Conservation (phyloP, 2,888 invertebrate species). For the Pterostichus niger region DNA sequence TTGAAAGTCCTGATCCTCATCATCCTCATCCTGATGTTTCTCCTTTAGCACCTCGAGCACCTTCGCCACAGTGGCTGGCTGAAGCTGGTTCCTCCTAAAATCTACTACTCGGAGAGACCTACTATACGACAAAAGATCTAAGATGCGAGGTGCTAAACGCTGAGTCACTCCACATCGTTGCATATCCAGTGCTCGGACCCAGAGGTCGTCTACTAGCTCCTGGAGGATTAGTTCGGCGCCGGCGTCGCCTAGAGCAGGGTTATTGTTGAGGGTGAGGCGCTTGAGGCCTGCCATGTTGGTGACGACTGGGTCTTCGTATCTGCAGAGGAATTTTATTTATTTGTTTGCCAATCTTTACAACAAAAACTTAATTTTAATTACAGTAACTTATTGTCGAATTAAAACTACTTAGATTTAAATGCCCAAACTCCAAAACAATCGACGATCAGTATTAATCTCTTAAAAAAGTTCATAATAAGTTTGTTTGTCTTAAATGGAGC, state of each 20-base stretch:
- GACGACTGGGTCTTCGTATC: constrained; percentile 86
- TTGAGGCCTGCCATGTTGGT: constrained; percentile 86
- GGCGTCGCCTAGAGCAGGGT: constrained; percentile 83
- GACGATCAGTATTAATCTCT: too few relatives aligned
- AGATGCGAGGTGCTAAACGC: constrained; percentile 79
- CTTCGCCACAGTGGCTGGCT: constrained; percentile 72
- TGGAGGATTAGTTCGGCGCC: constrained; percentile 83
- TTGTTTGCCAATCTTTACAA: too few relatives aligned
- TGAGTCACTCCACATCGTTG: constrained; percentile 88
- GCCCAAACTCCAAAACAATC: too few relatives aligned
- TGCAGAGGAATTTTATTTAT: too few relatives aligned
- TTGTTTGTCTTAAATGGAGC: too few relatives aligned
- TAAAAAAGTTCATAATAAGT: too few relatives aligned
- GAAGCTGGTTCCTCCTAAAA: constrained; percentile 80
- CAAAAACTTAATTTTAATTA: too few relatives aligned
- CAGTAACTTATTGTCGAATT: too few relatives aligned
- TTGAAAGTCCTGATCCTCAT: constrained; percentile 71
- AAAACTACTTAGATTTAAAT: too few relatives aligned
- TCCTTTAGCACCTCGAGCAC: constrained; percentile 73
- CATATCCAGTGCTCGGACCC: constrained; percentile 89
- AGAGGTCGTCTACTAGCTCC: constrained; percentile 87
- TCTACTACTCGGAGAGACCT: constrained; percentile 85
- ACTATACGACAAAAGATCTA: constrained; percentile 83
- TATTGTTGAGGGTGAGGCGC: constrained; percentile 84
- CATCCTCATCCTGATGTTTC: constrained; percentile 71